Evolutionary conservation across 2,113 vertebrate species (phyloP), one percentile per base, ranked within the genome.

Genomic region (Hippocampus comes): DNA sequence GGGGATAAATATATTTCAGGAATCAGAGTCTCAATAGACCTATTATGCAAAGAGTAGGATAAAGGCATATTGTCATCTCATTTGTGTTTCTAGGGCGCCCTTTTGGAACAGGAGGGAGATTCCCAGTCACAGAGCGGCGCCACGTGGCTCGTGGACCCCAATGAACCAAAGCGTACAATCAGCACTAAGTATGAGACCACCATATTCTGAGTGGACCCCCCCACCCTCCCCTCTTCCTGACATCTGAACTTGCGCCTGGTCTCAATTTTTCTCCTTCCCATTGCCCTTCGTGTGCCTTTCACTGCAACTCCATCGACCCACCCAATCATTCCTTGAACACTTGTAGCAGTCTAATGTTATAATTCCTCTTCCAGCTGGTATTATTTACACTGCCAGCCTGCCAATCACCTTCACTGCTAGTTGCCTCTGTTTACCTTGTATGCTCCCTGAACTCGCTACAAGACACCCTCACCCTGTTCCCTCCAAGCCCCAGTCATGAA

Each of bases 111-210:
- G 81, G 95, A 97, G 82, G 92, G 92, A 49, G 93, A 96, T 63
- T 89, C 93, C 69, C 95, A 94, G 77, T 91, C 94, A 79, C 95
- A 96, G 56, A 90, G 93, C 87, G 93, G 95, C 5, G 92, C 96
- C 82, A 94, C 94, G 63, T 99, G 97, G 97, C 93, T 96, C 20
- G 90, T 95, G 88, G 97, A 99, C 83, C 94, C 95, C 78, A 98
- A 97, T 87, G 97, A 99, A 77, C 92, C 95, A 78, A 96, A 97
- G 87, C 92, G 95, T 93, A 96, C 93, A 84, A 95, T 98, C 93
- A 96, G 95, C 94, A 97, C 96, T 91, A 98, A 98, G 97, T 99
- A 98, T 84, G 97, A 99, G 94, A 99, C 97, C 93, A 97, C 96
- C 93, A 98, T 99, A 93, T 98, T 98, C 94, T 99, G 95, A 93